Conservation (phyloP, 2,888 invertebrate genomes). For the Plusia festucae region DNA sequence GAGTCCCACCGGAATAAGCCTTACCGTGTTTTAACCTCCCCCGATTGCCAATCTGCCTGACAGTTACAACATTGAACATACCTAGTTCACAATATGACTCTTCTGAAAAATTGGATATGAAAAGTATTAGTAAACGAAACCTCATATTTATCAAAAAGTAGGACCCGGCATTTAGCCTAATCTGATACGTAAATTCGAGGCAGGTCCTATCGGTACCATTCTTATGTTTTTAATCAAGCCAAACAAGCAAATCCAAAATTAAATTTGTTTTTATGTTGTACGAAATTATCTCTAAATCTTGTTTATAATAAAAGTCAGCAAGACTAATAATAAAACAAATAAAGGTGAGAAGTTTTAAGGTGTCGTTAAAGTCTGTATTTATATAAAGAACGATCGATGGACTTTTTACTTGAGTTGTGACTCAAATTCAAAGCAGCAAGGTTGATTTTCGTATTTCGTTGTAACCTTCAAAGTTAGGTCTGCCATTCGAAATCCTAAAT, state of each 20-base stretch:
- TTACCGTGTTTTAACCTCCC: too few species aligned
- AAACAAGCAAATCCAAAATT: constrained; percentile 42
- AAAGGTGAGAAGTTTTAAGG: not conserved
- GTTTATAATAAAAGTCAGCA: constrained; percentile 31
- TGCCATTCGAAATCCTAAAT: not conserved
- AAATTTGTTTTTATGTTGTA: constrained; percentile 41
- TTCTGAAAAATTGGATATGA: too few species aligned
- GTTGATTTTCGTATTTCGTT: not conserved
- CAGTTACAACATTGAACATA: too few species aligned
- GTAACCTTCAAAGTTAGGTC: not conserved
- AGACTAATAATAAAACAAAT: constrained; percentile 28
- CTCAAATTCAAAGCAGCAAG: not conserved
- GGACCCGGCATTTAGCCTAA: too few species aligned
- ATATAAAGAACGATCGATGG: not conserved
- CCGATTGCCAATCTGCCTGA: too few species aligned
- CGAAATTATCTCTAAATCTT: constrained; percentile 30
- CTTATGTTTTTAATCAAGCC: constrained; percentile 43
- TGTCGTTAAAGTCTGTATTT: constrained; percentile 16
- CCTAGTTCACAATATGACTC: too few species aligned
- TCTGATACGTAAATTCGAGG: not conserved
- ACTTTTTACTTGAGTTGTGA: constrained; percentile 6
- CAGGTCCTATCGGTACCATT: constrained; percentile 5
- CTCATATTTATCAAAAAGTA: too few species aligned
- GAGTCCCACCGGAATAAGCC: too few species aligned
- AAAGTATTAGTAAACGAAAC: too few species aligned